phyloP scores from a whole-genome alignment of 1,140 invertebrate species.

The Ptiloglossa arizonensis region DNA sequence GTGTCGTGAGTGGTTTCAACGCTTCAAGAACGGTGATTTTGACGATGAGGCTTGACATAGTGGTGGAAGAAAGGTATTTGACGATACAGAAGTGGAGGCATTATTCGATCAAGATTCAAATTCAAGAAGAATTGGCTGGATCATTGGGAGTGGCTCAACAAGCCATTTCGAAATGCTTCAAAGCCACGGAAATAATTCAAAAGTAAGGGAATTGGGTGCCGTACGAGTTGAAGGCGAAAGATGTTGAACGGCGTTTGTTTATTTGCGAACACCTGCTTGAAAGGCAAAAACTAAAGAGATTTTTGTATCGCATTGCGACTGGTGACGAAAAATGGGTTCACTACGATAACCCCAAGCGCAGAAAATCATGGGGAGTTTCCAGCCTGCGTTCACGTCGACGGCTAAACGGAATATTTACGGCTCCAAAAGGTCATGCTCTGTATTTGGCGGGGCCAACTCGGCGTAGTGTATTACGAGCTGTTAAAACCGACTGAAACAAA shows the following conservation, averaged over 20 bases:
- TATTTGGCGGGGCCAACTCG: slow-evolving; percentile 15
- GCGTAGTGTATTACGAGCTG: slow-evolving; percentile 59
- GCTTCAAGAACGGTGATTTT: slow-evolving; percentile 9
- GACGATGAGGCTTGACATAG: background rate
- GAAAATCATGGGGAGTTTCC: background rate
- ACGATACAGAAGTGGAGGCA: background rate
- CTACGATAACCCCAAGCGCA: background rate
- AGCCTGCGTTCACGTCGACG: background rate
- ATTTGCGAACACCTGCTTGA: slow-evolving; percentile 17
- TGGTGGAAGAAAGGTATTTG: background rate
- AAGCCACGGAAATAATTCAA: background rate
- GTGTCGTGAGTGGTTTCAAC: slow-evolving; percentile 12
- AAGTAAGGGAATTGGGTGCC: slow-evolving; percentile 9
- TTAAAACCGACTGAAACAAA: slow-evolving; percentile 59
- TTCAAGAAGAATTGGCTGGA: background rate
- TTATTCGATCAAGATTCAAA: slow-evolving; percentile 3
- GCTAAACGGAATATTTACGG: slow-evolving; percentile 11
- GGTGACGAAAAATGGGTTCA: slow-evolving; percentile 8
- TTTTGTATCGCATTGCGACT: slow-evolving; percentile 17
- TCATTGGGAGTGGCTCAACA: background rate
- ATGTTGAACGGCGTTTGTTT: background rate
- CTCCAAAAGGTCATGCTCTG: slow-evolving; percentile 10
- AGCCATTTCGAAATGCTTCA: background rate
- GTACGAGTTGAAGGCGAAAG: background rate
- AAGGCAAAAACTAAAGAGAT: background rate